phyloP scores from a whole-genome alignment of 2,888 invertebrate genomes.

The Arge pagana region DNA sequence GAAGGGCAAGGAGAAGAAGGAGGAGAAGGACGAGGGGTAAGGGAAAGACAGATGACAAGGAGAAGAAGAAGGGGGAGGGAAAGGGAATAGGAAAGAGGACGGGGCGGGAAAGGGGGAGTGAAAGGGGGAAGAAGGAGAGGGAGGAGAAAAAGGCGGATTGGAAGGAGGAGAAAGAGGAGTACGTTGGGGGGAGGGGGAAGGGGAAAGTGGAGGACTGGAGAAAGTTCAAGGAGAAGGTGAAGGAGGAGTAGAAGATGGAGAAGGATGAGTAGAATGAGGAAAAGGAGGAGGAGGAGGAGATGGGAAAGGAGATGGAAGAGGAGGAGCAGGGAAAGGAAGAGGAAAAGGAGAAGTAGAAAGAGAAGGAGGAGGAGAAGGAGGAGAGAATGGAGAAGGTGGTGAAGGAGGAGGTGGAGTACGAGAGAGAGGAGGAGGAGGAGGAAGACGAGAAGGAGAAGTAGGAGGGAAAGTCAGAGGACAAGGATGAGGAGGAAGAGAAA shows the following conservation, averaged over 20 bases:
- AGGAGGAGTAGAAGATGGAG: constrained; percentile 22
- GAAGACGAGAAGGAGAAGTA: too few species aligned
- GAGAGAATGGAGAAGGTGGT: constrained; percentile 11
- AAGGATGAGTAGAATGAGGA: constrained; percentile 4
- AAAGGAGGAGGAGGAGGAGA: constrained; percentile 5
- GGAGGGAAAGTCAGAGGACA: too few species aligned
- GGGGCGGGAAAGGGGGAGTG: not conserved
- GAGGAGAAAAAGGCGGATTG: constrained; percentile 1
- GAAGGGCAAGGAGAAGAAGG: too few species aligned
- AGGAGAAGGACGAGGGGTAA: not conserved
- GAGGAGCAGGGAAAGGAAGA: constrained; percentile 11
- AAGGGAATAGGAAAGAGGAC: too few species aligned
- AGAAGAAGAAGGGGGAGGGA: not conserved
- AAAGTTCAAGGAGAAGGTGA: constrained; percentile 26
- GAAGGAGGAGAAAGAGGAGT: not conserved
- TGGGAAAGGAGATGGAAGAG: constrained; percentile 3
- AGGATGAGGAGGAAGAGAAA: too few species aligned
- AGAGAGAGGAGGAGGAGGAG: not conserved
- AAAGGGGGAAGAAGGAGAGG: constrained; percentile 6
- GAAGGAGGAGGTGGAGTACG: constrained; percentile 11
- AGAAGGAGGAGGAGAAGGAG: not conserved
- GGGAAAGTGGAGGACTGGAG: constrained; percentile 22
- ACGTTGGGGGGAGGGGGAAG: constrained; percentile 29
- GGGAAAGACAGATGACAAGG: not conserved
- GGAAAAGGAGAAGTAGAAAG: constrained; percentile 1